Evolutionary conservation across 2,113 vertebrate genomes (phyloP).

Genomic region (Sterna hirundo): DNA sequence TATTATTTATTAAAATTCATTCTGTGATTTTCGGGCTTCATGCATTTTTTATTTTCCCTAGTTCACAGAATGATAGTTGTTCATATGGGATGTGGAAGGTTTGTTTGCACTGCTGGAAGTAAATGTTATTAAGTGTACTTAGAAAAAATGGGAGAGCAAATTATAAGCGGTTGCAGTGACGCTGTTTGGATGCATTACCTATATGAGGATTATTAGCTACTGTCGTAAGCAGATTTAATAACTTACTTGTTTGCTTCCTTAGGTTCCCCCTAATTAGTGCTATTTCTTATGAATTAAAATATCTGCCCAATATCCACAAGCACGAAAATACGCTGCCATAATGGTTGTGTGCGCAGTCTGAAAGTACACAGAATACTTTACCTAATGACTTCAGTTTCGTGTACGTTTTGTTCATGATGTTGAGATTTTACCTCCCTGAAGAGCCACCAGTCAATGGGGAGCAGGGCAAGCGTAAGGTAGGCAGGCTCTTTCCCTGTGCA

Average conservation of each 20-base stretch:
- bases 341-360: neutral
- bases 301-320: neutral
- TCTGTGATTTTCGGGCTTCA: constrained; percentile 3
- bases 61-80: neutral
- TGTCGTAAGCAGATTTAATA: constrained; percentile 7
- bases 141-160: neutral
- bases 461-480: neutral
- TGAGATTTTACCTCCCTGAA: neutral
- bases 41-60: constrained; percentile 19
- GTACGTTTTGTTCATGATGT: neutral
- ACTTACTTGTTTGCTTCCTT: constrained; percentile 21
- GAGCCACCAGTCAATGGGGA: neutral
- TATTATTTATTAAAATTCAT: constrained; percentile 21
- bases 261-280: constrained; percentile 9
- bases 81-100: neutral
- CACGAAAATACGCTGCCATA: neutral
- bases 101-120: neutral
- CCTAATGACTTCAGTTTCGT: neutral
- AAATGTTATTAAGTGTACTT: neutral
- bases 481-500: neutral
- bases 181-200: neutral
- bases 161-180: neutral
- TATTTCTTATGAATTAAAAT: constrained; percentile 6
- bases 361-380: neutral
- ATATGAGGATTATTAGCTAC: neutral